Base-by-base conservation (phyloP, 1,140 invertebrate species). In the Temnothorax curvispinosus region DNA sequence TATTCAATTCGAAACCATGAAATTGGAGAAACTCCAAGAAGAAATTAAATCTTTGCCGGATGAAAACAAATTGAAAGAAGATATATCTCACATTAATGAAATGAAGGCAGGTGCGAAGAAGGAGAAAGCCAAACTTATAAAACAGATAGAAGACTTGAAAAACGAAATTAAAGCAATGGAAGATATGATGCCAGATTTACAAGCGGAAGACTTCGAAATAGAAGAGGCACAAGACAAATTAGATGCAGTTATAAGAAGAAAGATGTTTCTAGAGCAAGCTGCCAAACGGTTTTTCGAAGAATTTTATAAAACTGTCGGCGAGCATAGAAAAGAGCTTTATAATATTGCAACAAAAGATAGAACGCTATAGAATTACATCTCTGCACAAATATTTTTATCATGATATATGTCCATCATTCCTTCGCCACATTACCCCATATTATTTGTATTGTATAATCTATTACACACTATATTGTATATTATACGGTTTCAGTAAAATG, bases 281-380 rank as follows among this genome's bases (percentile, higher is more conserved):
- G 90, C 90, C 1, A 89, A 91, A 82, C 6, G n/a, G 38, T 93
- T 94, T 62, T 94, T 94, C 35, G 32, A 38, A 4, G n/a, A 87
- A 69, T 90, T 94, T 38, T 91, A 89, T 76, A 38, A 89, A 41
- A 85, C 89, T n/a, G 62, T 94, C 9, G 85, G 86, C 1, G 80
- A 91, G 5, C 89, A 94, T 5, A 91, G 88, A 78, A 71, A 18
- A n/a, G 50, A 86, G n/a, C 18, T 87, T n/a, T 0, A 32, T 13
- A 32, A 32, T 41, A 82, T 81, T 21, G 50, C 88, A 77, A 44
- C 6, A 21, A 86, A 72, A 67, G 13, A 8, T 7, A 32, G 82
- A 27, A 32, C 27, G 27, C 41, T 54, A 60, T 72, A 72, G 2
- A 21, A 21, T 47, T 18, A 38, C 11, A 35, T 50, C 1, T 41